Evolutionary conservation across 2,113 vertebrate genomes (phyloP), one percentile per base, ranked within the genome.

Genomic region (Dissostichus mawsoni): DNA sequence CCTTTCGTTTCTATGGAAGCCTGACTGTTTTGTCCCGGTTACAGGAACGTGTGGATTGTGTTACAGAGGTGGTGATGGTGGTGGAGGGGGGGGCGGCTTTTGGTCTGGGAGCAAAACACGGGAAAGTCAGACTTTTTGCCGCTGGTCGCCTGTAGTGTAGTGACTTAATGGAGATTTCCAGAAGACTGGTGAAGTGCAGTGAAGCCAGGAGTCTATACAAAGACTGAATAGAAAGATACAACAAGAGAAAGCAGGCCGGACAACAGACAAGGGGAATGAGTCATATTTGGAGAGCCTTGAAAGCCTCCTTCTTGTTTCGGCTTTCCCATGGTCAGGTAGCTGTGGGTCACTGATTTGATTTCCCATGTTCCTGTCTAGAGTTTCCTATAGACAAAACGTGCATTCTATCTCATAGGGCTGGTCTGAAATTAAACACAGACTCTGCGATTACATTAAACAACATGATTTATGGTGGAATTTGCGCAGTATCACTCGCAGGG

Each of bases 41-140:
- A 82, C 90, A 85, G 86, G 90, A 90, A 87, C 76, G 86, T 93
- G 89, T 93, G 95, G 91, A 94, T 95, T 94, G 94, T 93, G 92
- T 92, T 92, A 89, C 86, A 61, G 85, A 88, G 81, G 89, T 88
- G 90, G 79, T 72, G 85, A 55, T 58, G 51, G 52, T 10, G 55
- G 36, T 29, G 53, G 36, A 53, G 59, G 12, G 69, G 62, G 23
- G 73, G 25, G 18, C 52, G 68, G 69, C 59, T 57, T 70, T 55
- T 17, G 20, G 56, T 74, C 82, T 55, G 80, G 25, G 64, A 75
- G 84, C 63, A 76, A 47, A 73, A 78, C 56, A 82, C 72, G 82
- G 62, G 88, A 87, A 88, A 65, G 90, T 87, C 50, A 87, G 80
- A 80, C 81, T 70, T 71, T 71, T 51, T 48, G 87, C 48, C 3